These are phyloP conservation scores for Allolobophora icterica DNA, from an alignment of 2,888 invertebrate genomes.

Conservation along the genomic window DNA sequence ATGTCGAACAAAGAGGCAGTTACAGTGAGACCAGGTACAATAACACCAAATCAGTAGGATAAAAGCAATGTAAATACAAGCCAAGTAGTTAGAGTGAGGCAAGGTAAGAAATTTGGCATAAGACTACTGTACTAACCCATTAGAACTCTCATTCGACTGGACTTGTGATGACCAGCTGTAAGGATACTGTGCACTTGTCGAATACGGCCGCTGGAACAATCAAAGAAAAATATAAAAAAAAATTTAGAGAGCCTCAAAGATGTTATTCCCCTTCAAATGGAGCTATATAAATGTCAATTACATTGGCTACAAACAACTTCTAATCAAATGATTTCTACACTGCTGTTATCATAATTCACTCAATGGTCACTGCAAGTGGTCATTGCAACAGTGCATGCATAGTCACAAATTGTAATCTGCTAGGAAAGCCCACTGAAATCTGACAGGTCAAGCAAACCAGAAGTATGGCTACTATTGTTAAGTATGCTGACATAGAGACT, in stretches of 20 bases:
- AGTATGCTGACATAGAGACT: neutral
- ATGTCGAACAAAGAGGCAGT: neutral
- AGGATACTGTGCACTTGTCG: conserved; percentile 75
- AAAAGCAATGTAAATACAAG: neutral
- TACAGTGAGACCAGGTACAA: neutral
- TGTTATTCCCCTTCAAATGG: neutral
- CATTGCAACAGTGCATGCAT: neutral
- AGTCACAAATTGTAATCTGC: neutral
- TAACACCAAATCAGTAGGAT: neutral
- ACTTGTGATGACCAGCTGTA: conserved; percentile 88
- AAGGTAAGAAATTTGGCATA: neutral
- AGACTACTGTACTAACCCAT: conserved; percentile 73
- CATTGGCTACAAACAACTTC: neutral
- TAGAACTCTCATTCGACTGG: conserved; percentile 91
- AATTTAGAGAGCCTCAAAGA: neutral
- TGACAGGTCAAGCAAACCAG: neutral
- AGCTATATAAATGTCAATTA: neutral
- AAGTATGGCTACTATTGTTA: neutral
- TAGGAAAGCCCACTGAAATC: neutral
- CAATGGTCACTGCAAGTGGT: neutral
- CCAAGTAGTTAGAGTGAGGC: neutral
- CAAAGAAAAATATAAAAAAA: neutral
- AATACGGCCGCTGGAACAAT: conserved; percentile 62
- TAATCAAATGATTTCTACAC: neutral
- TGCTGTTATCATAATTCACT: neutral